Conservation (phyloP, 2,113 vertebrate genomes). For the Cygnus atratus region DNA sequence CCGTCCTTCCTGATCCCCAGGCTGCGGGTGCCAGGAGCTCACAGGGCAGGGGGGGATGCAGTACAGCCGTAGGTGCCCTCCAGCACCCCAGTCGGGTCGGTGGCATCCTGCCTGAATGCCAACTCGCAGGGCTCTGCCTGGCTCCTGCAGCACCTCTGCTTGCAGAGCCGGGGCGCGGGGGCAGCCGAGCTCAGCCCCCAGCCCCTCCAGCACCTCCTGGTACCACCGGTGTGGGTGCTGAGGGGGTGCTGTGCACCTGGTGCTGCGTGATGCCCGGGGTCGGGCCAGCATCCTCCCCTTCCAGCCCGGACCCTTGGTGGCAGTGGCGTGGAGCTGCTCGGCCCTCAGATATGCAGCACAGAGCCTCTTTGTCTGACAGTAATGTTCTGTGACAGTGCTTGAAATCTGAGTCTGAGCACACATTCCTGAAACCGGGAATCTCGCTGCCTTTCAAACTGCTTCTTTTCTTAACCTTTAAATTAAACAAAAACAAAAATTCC, state of each 20-base stretch:
- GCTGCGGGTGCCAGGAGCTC: background rate
- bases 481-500: background rate
- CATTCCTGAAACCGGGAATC: slow-evolving; percentile 54
- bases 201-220: background rate
- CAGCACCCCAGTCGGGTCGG: no score
- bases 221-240: background rate
- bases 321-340: background rate
- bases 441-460: background rate
- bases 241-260: background rate
- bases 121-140: no score
- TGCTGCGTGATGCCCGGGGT: no score
- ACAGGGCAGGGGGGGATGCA: background rate
- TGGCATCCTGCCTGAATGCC: no score
- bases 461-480: background rate
- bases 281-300: background rate
- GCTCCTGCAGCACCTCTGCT: background rate
- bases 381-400: slow-evolving; percentile 71
- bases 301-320: background rate
- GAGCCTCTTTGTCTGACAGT: slow-evolving; percentile 69
- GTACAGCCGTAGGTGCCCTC: no score
- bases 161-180: no score
- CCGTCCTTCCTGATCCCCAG: background rate
- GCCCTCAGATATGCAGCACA: background rate
- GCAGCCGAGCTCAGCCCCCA: no score
- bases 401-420: slow-evolving; percentile 45